These are phyloP conservation scores for Microctonus hyperodae DNA, from an alignment of 2,888 invertebrate genomes.

Conservation along the genomic window DNA sequence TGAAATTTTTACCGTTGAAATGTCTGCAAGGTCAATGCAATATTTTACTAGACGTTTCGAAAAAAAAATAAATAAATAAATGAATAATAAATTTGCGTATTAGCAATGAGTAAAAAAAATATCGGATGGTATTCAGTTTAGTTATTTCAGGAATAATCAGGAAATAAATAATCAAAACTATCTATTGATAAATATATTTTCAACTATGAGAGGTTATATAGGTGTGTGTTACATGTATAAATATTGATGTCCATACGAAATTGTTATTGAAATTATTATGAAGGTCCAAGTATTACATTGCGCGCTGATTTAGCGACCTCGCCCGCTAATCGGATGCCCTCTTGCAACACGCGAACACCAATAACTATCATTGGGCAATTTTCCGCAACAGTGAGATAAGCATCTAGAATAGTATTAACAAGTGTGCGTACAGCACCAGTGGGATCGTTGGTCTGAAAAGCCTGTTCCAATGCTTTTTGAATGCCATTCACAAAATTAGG, in stretches of 20 bases:
- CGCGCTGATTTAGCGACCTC: slow-evolving; percentile 38
- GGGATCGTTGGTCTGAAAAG: slow-evolving; percentile 37
- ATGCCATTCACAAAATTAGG: slow-evolving; percentile 37
- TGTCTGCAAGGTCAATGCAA: too few relatives aligned
- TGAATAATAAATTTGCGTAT: too few relatives aligned
- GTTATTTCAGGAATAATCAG: neutral
- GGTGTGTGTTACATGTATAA: neutral
- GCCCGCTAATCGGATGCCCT: slow-evolving; percentile 39
- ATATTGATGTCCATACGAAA: neutral
- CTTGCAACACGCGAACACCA: slow-evolving; percentile 38
- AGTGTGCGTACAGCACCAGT: slow-evolving; percentile 34
- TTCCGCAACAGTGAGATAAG: slow-evolving; percentile 38
- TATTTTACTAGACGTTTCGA: too few relatives aligned
- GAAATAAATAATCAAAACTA: neutral
- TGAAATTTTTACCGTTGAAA: too few relatives aligned
- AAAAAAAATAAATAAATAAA: too few relatives aligned
- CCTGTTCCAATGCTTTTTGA: slow-evolving; percentile 36
- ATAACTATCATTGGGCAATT: slow-evolving; percentile 41
- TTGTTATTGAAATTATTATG: neutral
- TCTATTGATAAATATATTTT: neutral
- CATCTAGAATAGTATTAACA: slow-evolving; percentile 35
- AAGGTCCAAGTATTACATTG: slow-evolving; percentile 37
- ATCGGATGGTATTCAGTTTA: too few relatives aligned
- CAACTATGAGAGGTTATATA: neutral
- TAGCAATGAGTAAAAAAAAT: too few relatives aligned